Evolutionary conservation across 2,113 vertebrate species (phyloP).

Genomic region (Phaethornis superciliosus): DNA sequence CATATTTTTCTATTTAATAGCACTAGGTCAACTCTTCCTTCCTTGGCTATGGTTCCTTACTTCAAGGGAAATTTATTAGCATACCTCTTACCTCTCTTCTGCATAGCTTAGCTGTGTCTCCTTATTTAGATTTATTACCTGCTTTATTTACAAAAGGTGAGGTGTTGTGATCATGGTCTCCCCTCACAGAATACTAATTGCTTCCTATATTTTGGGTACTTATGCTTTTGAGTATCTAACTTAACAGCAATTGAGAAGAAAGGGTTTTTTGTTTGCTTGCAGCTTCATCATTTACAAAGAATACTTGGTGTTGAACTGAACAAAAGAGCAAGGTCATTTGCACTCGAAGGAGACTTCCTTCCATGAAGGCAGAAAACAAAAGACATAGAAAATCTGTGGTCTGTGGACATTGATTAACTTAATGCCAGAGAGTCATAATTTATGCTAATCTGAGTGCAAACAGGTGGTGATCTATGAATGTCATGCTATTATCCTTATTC

Average conservation of each 20-base stretch:
- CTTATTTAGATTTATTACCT: constrained; percentile 23
- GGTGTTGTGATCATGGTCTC: background rate
- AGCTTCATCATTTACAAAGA: background rate
- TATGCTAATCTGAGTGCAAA: background rate
- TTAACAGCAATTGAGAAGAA: background rate
- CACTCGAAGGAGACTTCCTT: background rate
- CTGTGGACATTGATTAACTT: background rate
- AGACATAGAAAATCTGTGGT: background rate
- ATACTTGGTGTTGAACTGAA: background rate
- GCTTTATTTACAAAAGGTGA: constrained; percentile 17
- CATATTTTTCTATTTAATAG: background rate
- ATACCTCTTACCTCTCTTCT: background rate
- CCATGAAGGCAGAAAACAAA: background rate
- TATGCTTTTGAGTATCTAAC: background rate
- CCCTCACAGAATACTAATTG: background rate
- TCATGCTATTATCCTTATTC: background rate
- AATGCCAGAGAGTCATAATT: constrained; percentile 2
- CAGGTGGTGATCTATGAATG: background rate
- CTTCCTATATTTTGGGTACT: background rate
- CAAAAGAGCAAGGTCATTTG: background rate
- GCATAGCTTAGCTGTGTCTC: background rate
- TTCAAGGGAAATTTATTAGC: constrained; percentile 14
- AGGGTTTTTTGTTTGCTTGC: background rate
- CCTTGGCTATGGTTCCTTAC: background rate
- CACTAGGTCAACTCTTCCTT: background rate